These are phyloP conservation scores for Mionectes olivaceus DNA, from an alignment of 2,797 vertebrate species.

Conservation along the genomic window DNA sequence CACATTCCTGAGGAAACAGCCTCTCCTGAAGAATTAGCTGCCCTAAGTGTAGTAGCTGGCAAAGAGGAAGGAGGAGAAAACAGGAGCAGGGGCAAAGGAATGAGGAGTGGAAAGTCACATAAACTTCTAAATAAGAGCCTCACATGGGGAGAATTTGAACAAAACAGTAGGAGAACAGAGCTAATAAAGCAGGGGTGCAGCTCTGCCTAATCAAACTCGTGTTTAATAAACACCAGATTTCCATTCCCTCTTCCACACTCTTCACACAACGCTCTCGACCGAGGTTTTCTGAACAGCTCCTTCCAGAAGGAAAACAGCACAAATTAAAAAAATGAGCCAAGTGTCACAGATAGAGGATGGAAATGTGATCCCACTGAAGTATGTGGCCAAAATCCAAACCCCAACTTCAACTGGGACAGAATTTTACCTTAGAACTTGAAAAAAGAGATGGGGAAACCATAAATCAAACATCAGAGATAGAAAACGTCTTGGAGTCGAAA, in stretches of 20 bases:
- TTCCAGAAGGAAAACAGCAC: neutral
- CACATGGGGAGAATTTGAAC: neutral
- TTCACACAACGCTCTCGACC: neutral
- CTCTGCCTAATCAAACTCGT: neutral
- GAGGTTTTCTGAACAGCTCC: neutral
- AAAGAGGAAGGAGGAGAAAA: slow-evolving; percentile 3
- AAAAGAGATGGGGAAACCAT: neutral
- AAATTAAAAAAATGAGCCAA: neutral
- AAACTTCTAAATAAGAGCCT: neutral
- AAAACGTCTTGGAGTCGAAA: neutral
- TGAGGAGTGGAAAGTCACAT: neutral
- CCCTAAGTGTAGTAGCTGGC: neutral
- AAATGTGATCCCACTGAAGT: neutral
- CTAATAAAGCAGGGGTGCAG: neutral
- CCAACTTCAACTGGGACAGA: neutral
- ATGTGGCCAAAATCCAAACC: neutral
- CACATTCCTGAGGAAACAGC: slow-evolving; percentile 56
- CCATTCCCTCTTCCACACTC: neutral
- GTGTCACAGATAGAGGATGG: neutral
- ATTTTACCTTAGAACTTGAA: neutral
- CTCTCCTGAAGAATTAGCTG: slow-evolving; percentile 31
- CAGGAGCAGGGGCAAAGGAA: neutral
- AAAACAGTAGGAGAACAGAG: neutral
- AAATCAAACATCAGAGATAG: neutral
- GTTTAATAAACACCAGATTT: neutral